These are phyloP conservation scores for Frieseomelitta varia DNA, from an alignment of 1,140 invertebrate species.

Conservation along the genomic window DNA sequence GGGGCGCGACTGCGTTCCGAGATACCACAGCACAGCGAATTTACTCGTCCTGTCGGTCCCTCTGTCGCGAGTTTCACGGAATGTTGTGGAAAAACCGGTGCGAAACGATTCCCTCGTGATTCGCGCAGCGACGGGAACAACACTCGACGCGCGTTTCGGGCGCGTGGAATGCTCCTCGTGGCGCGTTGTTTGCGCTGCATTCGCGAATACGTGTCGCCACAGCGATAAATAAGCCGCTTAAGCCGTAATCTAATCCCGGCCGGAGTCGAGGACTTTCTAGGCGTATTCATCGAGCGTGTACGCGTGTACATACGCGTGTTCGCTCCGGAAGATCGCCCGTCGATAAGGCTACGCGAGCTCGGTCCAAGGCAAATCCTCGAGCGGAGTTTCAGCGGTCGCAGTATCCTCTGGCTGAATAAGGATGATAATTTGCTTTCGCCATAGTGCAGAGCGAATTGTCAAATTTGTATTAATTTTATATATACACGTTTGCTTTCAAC, in stretches of 20 bases:
- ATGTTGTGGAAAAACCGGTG: constrained; percentile 1
- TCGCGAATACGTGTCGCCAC: constrained; percentile 35
- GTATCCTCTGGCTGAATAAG: neutral
- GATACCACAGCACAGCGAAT: neutral
- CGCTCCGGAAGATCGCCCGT: constrained; percentile 43
- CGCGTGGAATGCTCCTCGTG: constrained; percentile 7
- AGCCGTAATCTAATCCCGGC: constrained; percentile 61
- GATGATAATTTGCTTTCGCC: neutral
- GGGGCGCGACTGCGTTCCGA: neutral
- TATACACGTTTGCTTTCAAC: neutral
- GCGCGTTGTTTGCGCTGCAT: constrained; percentile 43
- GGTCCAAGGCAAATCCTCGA: neutral
- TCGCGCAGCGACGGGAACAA: neutral
- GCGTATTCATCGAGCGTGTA: constrained; percentile 22
- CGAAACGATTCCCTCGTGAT: neutral
- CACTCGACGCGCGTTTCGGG: neutral
- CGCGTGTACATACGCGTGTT: constrained; percentile 16
- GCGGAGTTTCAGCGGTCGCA: neutral
- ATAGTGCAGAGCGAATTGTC: neutral
- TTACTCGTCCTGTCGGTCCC: too few species aligned
- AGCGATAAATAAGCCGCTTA: constrained; percentile 68
- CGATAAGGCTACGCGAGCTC: constrained; percentile 36
- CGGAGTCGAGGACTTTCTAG: neutral
- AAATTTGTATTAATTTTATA: neutral
- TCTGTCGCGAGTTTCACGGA: too few species aligned